phyloP scores from a whole-genome alignment of 2,888 invertebrate genomes.

The Glaucopsyche alexis region DNA sequence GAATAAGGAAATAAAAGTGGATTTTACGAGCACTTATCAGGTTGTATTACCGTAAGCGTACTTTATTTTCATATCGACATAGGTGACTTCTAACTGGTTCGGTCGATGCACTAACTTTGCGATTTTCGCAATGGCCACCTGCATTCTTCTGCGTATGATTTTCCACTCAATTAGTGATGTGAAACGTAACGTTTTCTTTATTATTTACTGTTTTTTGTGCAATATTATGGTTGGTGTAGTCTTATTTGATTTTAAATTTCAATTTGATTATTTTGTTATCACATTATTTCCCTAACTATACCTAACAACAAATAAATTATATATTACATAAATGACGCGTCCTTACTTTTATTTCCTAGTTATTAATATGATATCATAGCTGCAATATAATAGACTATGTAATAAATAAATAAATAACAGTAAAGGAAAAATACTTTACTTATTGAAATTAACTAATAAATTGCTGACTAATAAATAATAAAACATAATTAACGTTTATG shows the following conservation, averaged over 20 bases:
- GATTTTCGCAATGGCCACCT: conserved; percentile 47
- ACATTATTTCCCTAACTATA: too few relatives aligned
- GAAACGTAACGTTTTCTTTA: conserved; percentile 29
- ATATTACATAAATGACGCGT: neutral
- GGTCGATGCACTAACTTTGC: conserved; percentile 39
- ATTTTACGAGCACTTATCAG: conserved; percentile 40
- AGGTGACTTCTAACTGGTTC: conserved; percentile 49
- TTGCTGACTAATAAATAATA: neutral
- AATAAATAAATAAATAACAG: too few relatives aligned
- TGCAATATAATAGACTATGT: neutral
- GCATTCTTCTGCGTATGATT: conserved; percentile 51
- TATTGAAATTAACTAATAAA: neutral
- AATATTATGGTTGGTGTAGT: neutral
- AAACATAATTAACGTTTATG: neutral
- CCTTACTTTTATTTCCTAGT: neutral
- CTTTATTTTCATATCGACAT: conserved; percentile 45
- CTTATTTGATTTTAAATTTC: neutral
- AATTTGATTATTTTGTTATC: neutral
- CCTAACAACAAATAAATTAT: neutral
- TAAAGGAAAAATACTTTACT: neutral
- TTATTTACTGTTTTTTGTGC: neutral
- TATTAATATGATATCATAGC: neutral
- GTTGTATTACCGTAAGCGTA: conserved; percentile 37
- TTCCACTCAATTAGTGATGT: conserved; percentile 41
- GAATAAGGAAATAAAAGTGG: conserved; percentile 28